Percentiles rank a stretch among this genome's conserved stretches.
These are phyloP conservation scores for Peromyscus leucopus DNA, from an alignment of 2,113 vertebrate genomes.

Conservation along the genomic window DNA sequence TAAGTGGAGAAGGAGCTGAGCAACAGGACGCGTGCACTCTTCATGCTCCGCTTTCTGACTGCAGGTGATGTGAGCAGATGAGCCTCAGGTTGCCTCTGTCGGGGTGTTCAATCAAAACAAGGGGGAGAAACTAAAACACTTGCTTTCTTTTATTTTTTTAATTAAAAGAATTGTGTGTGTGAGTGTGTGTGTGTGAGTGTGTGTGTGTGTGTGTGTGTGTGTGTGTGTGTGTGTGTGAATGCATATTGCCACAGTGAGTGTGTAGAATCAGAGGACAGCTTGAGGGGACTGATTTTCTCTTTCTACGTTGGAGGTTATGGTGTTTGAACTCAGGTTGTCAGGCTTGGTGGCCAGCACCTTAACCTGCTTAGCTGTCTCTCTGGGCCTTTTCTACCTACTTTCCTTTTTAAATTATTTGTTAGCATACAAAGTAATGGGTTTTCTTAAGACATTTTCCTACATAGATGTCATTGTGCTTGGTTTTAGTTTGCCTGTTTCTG, in stretches of 20 bases:
- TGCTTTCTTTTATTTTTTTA: neutral
- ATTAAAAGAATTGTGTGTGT: neutral
- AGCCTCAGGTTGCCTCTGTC: neutral
- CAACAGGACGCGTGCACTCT: neutral
- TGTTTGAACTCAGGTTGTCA: neutral
- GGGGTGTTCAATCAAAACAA: neutral
- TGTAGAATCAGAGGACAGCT: neutral
- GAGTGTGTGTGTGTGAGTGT: neutral
- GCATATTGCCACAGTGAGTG: neutral
- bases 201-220: no score
- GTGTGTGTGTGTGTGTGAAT: neutral
- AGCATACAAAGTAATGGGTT: neutral
- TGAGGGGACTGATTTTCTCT: neutral
- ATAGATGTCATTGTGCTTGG: neutral
- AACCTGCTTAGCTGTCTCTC: neutral
- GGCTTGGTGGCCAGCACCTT: neutral
- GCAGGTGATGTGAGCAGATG: no score
- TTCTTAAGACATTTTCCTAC: neutral
- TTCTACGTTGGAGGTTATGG: neutral
- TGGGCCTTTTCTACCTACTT: neutral
- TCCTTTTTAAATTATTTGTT: neutral
- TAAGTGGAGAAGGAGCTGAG: neutral
- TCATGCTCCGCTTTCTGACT: neutral
- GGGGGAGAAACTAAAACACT: neutral
- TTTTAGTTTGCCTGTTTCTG: neutral